A percentile compares a stretch with the other conserved stretches of the same genome.
These are phyloP conservation scores for Marmota monax DNA, from an alignment of 2,113 vertebrate genomes.

Conservation along the genomic window DNA sequence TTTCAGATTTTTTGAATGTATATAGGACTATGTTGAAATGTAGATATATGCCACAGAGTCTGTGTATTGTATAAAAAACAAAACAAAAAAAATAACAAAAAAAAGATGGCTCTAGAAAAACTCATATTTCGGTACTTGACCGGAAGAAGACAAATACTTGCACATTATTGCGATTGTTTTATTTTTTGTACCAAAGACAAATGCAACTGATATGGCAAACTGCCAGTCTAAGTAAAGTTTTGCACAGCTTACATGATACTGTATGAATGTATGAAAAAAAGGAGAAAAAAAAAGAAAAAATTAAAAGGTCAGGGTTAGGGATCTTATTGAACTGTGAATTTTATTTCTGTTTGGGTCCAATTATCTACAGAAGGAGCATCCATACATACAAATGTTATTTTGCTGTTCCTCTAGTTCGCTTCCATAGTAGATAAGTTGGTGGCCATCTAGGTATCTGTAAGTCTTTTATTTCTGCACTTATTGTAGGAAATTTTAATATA, in stretches of 20 bases:
- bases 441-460: constrained; percentile 88
- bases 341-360: constrained; percentile 98
- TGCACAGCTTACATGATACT: constrained; percentile 99
- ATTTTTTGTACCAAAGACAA: constrained; percentile 99
- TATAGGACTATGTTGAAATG: constrained; percentile 97
- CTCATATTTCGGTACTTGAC: constrained; percentile 92
- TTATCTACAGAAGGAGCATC: constrained; percentile 99
- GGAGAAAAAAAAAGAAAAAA: constrained; percentile 81
- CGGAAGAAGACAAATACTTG: constrained; percentile 97
- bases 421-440: constrained; percentile 93
- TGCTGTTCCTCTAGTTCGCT: constrained; percentile 91
- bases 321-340: constrained; percentile 99
- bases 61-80: constrained; percentile 96
- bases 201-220: constrained; percentile 99
- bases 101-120: constrained; percentile 97
- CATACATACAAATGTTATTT: constrained; percentile 91
- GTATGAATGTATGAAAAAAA: constrained; percentile 98
- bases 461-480: constrained; percentile 90
- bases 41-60: constrained; percentile 99
- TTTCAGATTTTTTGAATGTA: constrained; percentile 97
- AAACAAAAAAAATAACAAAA: constrained; percentile 81
- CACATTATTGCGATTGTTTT: constrained; percentile 98
- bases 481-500: constrained; percentile 92
- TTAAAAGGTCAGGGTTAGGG: constrained; percentile 96
- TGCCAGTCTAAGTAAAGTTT: constrained; percentile 99